Percentiles rank a stretch among this genome's conserved stretches.
Evolutionary conservation across 2,797 vertebrate genomes (phyloP).

Genomic region (Botia almorhae): DNA sequence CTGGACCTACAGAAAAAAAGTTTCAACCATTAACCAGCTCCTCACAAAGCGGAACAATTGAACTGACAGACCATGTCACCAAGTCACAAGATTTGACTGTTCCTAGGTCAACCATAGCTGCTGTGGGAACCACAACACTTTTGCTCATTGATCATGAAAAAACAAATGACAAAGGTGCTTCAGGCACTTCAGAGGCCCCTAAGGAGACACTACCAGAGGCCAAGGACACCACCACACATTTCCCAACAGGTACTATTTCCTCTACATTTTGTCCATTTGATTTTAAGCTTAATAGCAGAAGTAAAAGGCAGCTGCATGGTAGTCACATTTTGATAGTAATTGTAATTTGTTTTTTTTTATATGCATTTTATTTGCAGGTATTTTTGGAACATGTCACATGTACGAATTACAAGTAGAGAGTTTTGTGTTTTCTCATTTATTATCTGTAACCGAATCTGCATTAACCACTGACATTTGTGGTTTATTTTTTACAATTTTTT

Average conservation of each 20-base stretch:
- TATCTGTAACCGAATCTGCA: neutral
- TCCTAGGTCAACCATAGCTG: slow-evolving; percentile 16
- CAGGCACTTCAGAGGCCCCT: slow-evolving; percentile 65
- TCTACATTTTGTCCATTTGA: slow-evolving; percentile 73
- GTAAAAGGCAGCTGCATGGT: neutral
- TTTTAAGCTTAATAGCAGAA: slow-evolving; percentile 67
- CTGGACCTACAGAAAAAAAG: slow-evolving; percentile 12
- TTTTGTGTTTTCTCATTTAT: neutral
- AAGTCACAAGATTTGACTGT: slow-evolving; percentile 6
- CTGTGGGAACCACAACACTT: slow-evolving; percentile 31
- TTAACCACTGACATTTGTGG: neutral
- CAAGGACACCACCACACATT: slow-evolving; percentile 68
- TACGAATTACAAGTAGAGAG: neutral
- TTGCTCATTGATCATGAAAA: slow-evolving; percentile 60
- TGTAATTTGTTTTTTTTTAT: neutral
- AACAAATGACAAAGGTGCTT: slow-evolving; percentile 71
- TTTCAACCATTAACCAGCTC: slow-evolving; percentile 18
- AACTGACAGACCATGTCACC: neutral
- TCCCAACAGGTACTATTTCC: slow-evolving; percentile 68
- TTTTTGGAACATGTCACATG: neutral
- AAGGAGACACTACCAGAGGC: slow-evolving; percentile 64
- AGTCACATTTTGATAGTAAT: neutral
- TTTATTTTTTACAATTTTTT: no score
- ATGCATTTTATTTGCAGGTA: neutral
- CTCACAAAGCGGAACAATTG: neutral